Percentiles rank a stretch among this genome's conserved stretches.
These are phyloP conservation scores for Atta texana DNA, from an alignment of 1,140 invertebrate genomes.

Conservation along the genomic window DNA sequence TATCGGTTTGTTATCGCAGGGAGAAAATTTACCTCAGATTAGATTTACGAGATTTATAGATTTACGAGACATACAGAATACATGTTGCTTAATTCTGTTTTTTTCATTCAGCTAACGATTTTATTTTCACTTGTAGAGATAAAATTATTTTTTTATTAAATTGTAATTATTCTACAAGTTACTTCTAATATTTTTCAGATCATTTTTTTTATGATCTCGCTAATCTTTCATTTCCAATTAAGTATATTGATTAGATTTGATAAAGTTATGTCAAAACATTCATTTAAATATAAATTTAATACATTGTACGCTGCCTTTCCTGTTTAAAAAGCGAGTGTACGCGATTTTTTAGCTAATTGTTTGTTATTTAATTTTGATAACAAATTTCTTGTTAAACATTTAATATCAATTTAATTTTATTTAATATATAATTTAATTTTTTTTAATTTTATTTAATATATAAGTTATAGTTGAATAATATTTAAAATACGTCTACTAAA, in stretches of 20 bases:
- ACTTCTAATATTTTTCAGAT: neutral
- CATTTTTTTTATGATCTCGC: neutral
- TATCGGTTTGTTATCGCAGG: conserved; percentile 8
- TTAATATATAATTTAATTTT: too few relatives aligned
- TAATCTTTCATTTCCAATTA: conserved; percentile 2
- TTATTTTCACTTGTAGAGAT: neutral
- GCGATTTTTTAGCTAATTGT: neutral
- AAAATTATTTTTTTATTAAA: conserved; percentile 3
- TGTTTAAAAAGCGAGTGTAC: neutral
- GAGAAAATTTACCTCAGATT: neutral
- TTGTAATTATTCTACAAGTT: neutral
- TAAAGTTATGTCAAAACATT: neutral
- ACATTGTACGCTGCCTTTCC: neutral
- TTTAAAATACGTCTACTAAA: neutral
- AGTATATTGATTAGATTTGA: neutral
- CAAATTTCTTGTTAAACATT: neutral
- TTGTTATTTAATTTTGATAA: neutral
- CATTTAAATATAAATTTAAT: conserved; percentile 9
- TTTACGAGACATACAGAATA: neutral
- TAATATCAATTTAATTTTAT: neutral
- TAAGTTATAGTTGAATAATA: neutral
- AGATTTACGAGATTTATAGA: neutral
- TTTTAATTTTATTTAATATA: neutral
- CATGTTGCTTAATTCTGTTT: neutral
- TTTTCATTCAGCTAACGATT: neutral